Evolutionary conservation across 2,888 invertebrate species (phyloP).

Genomic region (Eumacrocentrus americanus): DNA sequence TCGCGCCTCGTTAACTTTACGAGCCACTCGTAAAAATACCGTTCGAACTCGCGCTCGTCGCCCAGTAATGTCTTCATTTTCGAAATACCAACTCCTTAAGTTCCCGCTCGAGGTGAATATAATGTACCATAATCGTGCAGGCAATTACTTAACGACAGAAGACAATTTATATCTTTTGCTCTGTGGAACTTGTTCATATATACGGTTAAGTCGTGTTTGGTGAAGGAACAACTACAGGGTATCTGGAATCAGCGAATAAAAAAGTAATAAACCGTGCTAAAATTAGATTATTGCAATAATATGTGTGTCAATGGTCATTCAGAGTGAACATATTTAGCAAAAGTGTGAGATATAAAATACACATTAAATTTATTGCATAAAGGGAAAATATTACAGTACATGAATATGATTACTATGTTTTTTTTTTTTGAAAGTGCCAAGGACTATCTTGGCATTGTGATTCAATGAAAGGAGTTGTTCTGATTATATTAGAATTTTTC

Average conservation of each 20-base stretch:
- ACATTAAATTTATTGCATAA: too few relatives aligned
- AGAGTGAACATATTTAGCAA: too few relatives aligned
- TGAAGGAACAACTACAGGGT: neutral
- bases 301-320: neutral
- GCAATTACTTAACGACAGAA: constrained; percentile 58
- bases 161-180: constrained; percentile 49
- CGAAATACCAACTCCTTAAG: constrained; percentile 50
- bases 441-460: too few relatives aligned
- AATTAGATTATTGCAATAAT: neutral
- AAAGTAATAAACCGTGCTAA: neutral
- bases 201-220: neutral
- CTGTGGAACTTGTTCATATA: neutral
- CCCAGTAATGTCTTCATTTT: constrained; percentile 59
- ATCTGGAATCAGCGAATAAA: neutral
- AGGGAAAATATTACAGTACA: too few relatives aligned
- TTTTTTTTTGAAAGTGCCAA: too few relatives aligned
- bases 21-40: constrained; percentile 61
- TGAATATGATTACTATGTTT: too few relatives aligned
- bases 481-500: too few relatives aligned
- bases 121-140: constrained; percentile 58
- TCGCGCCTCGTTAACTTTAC: constrained; percentile 61
- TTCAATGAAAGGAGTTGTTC: too few relatives aligned
- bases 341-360: too few relatives aligned
- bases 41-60: constrained; percentile 46
- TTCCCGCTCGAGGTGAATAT: constrained; percentile 51